Evolutionary conservation across 1,140 invertebrate genomes (phyloP), one percentile per base, ranked within the genome.

Genomic region (Drosophila ficusphila): DNA sequence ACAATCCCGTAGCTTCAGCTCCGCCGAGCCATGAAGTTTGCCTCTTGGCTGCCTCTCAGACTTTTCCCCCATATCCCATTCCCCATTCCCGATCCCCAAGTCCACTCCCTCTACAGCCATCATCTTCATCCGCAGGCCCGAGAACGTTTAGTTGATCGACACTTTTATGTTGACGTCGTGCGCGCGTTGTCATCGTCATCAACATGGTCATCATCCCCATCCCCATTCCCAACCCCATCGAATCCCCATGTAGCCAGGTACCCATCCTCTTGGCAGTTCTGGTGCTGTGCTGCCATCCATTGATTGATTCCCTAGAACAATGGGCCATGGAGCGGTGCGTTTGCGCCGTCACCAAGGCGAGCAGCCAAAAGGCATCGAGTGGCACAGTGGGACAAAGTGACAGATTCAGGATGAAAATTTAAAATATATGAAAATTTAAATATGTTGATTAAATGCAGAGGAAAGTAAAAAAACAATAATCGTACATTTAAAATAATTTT

Each of bases 131-230:
- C 23, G 18, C 36, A 64, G 56, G 33, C 61, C 79, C 61, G 76
- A 88, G 76, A 85, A 79, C 81, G 73, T 86, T 86, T 88, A 86
- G 81, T 86, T 86, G 82, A 86, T 86, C 82, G 82, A 86, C 82
- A 86, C 82, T 86, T 88, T 86, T 82, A 86, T 86, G 82, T 88
- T 88, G 83, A 86, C 82, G 77, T 86, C 82, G 81, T 86, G 81
- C 82, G 82, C 81, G 82, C 81, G 82, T 85, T 88, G 76, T 85
- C 81, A 85, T 86, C 81, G 76, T 81, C 76, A 79, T 79, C 76
- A 58, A 61, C 72, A 33, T 64, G 51, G 51, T 70, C 67, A 54
- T 53, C 71, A 42, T 34, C 39, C 21, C 42, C 42, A 42, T 3
- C 16, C n/a, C 23, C 11, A 19, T 14, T 23, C 8, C n/a, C 23